A percentile compares a stretch with the other conserved stretches of the same genome.
phyloP scores from a whole-genome alignment of 2,797 vertebrate species.

The Squalus acanthias region DNA sequence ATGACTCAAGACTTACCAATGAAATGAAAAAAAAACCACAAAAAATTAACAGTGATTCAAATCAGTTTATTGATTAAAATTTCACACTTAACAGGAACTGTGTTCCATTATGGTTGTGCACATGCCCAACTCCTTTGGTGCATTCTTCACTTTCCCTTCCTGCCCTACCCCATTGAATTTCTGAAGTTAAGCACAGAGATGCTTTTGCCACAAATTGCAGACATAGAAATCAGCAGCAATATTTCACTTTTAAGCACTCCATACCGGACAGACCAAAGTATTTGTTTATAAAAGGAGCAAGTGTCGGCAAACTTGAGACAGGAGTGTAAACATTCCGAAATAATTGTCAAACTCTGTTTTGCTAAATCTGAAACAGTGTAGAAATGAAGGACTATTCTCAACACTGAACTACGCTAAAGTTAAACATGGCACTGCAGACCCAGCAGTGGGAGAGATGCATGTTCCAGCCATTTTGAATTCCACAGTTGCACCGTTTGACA shows the following conservation, averaged over 20 bases:
- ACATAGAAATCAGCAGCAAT: background rate
- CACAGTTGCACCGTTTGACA: background rate
- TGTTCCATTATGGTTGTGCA: background rate
- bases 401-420: background rate
- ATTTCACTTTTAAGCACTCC: background rate
- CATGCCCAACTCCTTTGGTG: background rate
- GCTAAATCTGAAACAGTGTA: background rate
- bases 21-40: background rate
- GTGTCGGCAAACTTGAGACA: background rate
- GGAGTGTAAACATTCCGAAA: background rate
- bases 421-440: background rate
- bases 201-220: background rate
- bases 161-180: background rate
- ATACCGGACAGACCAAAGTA: background rate
- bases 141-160: background rate
- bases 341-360: background rate
- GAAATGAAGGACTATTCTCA: background rate
- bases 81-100: background rate
- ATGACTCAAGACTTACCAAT: background rate
- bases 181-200: background rate
- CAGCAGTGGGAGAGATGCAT: background rate
- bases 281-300: background rate
- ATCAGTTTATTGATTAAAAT: background rate
- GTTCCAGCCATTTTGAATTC: background rate
- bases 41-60: background rate